These are phyloP conservation scores for Aromia moschata DNA, from an alignment of 2,888 invertebrate genomes.

Conservation along the genomic window DNA sequence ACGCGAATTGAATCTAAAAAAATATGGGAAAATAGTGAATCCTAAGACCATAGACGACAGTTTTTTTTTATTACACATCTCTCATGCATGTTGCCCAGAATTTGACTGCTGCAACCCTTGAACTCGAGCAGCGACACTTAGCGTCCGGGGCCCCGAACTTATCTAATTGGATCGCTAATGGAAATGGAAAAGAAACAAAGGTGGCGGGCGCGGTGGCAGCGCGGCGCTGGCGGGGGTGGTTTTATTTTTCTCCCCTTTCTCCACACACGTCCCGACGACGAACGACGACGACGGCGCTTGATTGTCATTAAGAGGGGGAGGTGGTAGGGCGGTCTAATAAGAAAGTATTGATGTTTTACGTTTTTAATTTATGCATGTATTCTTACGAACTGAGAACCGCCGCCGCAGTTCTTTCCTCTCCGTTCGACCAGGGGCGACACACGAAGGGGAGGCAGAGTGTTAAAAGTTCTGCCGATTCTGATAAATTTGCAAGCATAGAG, in stretches of 20 bases:
- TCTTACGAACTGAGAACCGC: slow-evolving; percentile 48
- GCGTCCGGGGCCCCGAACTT: not conserved
- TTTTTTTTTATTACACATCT: too few species aligned
- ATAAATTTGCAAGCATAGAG: too few species aligned
- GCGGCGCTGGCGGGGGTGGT: slow-evolving; percentile 45
- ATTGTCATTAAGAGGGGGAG: slow-evolving; percentile 59
- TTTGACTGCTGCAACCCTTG: not conserved
- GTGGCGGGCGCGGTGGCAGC: slow-evolving; percentile 5
- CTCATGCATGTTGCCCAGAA: not conserved
- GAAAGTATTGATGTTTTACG: slow-evolving; percentile 61
- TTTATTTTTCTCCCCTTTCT: slow-evolving; percentile 56
- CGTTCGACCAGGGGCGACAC: slow-evolving; percentile 39
- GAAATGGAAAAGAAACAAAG: slow-evolving; percentile 11
- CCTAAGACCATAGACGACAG: too few species aligned
- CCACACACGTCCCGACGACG: slow-evolving; percentile 50
- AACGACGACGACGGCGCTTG: slow-evolving; percentile 47
- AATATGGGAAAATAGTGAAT: too few species aligned
- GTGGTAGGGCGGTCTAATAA: slow-evolving; percentile 57
- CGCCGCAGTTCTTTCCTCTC: slow-evolving; percentile 39
- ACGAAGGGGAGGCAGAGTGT: slow-evolving; percentile 33
- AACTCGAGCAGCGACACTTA: not conserved
- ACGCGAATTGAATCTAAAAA: too few species aligned
- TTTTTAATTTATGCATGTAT: slow-evolving; percentile 62
- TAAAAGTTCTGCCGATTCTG: too few species aligned
- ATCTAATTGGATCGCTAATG: slow-evolving; percentile 1